Percentiles rank a stretch among this genome's conserved stretches.
phyloP scores from a whole-genome alignment of 2,797 vertebrate species.

The Lepus townsendii region DNA sequence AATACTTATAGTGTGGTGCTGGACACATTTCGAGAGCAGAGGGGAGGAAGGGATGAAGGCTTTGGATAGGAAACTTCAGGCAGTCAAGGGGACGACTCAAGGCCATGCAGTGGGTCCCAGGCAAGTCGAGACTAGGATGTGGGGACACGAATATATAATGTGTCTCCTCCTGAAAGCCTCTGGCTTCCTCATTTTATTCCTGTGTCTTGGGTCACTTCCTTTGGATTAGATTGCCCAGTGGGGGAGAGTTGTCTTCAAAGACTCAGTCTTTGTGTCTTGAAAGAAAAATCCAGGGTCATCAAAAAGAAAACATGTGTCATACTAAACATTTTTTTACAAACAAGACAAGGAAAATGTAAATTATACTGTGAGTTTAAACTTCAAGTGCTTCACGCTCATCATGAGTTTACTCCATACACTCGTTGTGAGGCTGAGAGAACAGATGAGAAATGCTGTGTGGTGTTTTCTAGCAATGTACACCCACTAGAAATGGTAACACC shows the following conservation, averaged over 20 bases:
- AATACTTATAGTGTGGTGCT: neutral
- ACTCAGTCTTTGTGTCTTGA: slow-evolving; percentile 58
- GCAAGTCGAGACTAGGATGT: slow-evolving; percentile 50
- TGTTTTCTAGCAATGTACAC: neutral
- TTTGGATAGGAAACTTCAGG: slow-evolving; percentile 25
- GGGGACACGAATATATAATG: slow-evolving; percentile 1
- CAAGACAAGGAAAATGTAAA: slow-evolving; percentile 64
- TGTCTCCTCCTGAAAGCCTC: slow-evolving; percentile 68
- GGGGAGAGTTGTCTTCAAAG: slow-evolving; percentile 69
- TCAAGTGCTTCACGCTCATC: neutral
- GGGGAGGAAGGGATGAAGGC: neutral
- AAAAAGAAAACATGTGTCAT: slow-evolving; percentile 71
- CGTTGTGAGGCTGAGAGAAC: neutral
- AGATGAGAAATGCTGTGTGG: slow-evolving; percentile 26
- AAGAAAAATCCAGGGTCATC: slow-evolving; percentile 72
- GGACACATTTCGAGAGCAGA: neutral
- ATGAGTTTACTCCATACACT: neutral
- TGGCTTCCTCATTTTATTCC: slow-evolving; percentile 65
- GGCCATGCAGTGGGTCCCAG: neutral
- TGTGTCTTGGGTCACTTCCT: slow-evolving; percentile 69
- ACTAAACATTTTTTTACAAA: slow-evolving; percentile 50
- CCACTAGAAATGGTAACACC: slow-evolving; percentile 44
- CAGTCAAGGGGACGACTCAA: neutral
- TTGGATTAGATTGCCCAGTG: slow-evolving; percentile 44
- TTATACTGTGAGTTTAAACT: slow-evolving; percentile 33